Evolutionary conservation across 2,113 vertebrate genomes (phyloP), one percentile per base, ranked within the genome.

Genomic region (Puffinus mauretanicus): DNA sequence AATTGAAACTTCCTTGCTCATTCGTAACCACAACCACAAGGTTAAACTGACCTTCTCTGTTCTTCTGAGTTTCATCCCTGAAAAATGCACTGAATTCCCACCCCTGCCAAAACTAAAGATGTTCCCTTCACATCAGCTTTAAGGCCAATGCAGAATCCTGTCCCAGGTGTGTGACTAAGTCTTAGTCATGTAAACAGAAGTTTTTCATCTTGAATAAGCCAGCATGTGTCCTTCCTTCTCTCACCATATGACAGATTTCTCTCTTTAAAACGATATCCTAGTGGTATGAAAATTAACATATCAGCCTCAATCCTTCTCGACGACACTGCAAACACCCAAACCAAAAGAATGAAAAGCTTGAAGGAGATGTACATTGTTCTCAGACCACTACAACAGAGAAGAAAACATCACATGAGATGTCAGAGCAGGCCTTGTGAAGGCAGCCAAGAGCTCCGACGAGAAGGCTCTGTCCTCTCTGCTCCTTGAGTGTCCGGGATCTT

Each of bases 121-220:
- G 91, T 95, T 98, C 94, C 58, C 72, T 97, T 96, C 90, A 60
- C 73, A 96, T 82, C 62, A 90, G 15, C 96, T 97, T 97, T 96
- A 83, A 96, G 91, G 95, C 95, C 96, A 96, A 78, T 88, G 72
- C 47, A 82, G 96, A 96, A 85, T 86, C 75, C 90, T 95, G 85
- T 87, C 96, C 90, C 96, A 98, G 97, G 97, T 98, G 96, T 83
- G 89, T 98, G 97, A 98, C 97, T 98, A 97, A 98, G 92, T 91
- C 87, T 98, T 97, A 98, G 95, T 98, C 98, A 98, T 36, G 85
- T 89, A 96, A 97, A 95, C 97, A 97, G 46, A 97, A 97, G 90
- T 55, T 98, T 97, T 96, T 97, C 60, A 93, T 97, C 73, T 94
- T 91, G 93, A 96, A 88, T 77, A 67, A 95, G 64, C 78, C 77